These are phyloP conservation scores for Aegotheles bennettii DNA, from an alignment of 2,113 vertebrate species.

Conservation along the genomic window DNA sequence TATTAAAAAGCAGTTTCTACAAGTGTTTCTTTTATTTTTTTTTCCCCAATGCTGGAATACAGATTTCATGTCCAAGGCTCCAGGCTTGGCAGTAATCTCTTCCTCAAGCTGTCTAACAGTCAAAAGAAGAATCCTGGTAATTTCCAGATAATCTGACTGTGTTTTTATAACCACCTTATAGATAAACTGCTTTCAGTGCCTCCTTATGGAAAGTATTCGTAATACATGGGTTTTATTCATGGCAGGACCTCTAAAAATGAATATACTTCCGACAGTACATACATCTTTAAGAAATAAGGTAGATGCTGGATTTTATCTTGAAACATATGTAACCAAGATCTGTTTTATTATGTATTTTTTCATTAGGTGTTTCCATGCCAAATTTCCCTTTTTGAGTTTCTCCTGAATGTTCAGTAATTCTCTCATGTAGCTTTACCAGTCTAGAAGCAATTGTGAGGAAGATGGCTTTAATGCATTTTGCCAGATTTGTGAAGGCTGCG, in stretches of 20 bases:
- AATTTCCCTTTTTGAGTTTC: not conserved
- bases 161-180: not conserved
- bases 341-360: not conserved
- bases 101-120: not conserved
- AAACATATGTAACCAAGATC: not conserved
- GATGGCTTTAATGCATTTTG: not conserved
- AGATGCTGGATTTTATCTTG: not conserved
- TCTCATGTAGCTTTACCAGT: not conserved
- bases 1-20: constrained; percentile 46
- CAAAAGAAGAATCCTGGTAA: constrained; percentile 4
- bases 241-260: not conserved
- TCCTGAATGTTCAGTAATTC: not conserved
- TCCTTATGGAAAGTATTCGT: not conserved
- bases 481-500: not conserved
- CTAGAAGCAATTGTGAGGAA: not conserved
- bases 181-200: constrained; percentile 10
- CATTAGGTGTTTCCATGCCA: not conserved
- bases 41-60: not conserved
- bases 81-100: not conserved
- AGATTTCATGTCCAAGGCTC: constrained; percentile 13
- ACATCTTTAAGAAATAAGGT: not conserved
- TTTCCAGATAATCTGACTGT: constrained; percentile 18
- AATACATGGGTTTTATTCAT: not conserved
- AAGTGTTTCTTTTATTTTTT: constrained; percentile 18
- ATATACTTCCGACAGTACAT: not conserved